These are phyloP conservation scores for Pseudorasbora parva DNA, from an alignment of 2,113 vertebrate species.

Conservation along the genomic window DNA sequence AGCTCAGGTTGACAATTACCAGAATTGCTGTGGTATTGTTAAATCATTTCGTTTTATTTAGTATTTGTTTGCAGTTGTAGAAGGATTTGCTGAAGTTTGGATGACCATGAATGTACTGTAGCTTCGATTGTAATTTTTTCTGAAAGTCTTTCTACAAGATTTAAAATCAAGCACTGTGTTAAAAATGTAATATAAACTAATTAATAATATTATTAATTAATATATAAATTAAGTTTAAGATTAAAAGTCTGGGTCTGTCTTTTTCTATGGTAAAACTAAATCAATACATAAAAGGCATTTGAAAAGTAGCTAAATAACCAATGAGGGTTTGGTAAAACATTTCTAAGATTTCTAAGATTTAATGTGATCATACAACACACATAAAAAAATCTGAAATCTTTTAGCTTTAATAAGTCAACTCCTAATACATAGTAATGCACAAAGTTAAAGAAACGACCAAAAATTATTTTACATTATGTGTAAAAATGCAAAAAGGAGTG, in stretches of 20 bases:
- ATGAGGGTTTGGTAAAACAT: background rate
- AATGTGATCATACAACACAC: too few relatives aligned
- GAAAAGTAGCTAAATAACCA: background rate
- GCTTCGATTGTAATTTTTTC: background rate
- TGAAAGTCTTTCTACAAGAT: background rate
- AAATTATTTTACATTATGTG: background rate
- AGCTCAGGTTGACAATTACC: background rate
- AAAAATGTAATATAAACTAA: background rate
- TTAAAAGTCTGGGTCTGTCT: background rate
- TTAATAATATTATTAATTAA: background rate
- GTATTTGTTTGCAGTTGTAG: background rate
- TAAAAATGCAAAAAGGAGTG: background rate
- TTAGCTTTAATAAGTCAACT: too few relatives aligned
- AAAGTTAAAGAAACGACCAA: background rate
- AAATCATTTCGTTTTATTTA: background rate
- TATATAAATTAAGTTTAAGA: background rate
- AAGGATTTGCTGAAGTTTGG: background rate
- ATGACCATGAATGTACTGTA: background rate
- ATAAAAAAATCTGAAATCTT: too few relatives aligned
- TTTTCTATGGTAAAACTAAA: background rate
- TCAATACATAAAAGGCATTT: background rate
- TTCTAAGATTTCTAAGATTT: background rate
- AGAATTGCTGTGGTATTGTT: conserved; percentile 9
- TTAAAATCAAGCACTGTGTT: background rate
- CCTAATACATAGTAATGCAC: background rate